Evolutionary conservation across 2,888 invertebrate species (phyloP).

Genomic region (Byasa hedistus): DNA sequence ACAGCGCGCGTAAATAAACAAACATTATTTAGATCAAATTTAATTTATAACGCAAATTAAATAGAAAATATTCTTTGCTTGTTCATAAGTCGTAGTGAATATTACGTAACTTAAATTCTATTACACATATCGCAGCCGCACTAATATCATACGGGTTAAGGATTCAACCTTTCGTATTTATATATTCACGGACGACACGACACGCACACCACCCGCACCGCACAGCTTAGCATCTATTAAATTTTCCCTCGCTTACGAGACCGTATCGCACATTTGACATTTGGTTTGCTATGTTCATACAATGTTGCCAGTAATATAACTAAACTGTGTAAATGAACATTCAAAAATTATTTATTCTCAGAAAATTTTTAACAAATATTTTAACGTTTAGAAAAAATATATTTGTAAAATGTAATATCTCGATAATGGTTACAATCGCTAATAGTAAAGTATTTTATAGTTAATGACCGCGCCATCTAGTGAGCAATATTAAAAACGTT

Average conservation of each 20-base stretch:
- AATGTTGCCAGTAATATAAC: constrained; percentile 18
- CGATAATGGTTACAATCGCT: no score
- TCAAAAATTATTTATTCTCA: no score
- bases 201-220: constrained; percentile 34
- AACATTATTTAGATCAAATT: constrained; percentile 53
- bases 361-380: no score
- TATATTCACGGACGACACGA: constrained; percentile 19
- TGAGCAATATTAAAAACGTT: constrained; percentile 25
- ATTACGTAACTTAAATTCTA: constrained; percentile 28
- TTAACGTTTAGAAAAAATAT: no score
- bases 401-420: no score
- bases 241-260: constrained; percentile 40
- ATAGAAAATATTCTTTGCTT: constrained; percentile 11
- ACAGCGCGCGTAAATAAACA: constrained; percentile 49
- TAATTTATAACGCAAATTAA: constrained; percentile 39
- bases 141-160: constrained; percentile 4
- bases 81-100: not conserved
- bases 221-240: constrained; percentile 35
- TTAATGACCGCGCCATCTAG: constrained; percentile 25
- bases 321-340: not conserved
- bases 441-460: no score
- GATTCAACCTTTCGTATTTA: constrained; percentile 23
- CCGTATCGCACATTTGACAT: constrained; percentile 28
- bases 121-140: not conserved
- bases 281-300: constrained; percentile 7